phyloP scores from a whole-genome alignment of 2,888 invertebrate species.

The Carabus problematicus region DNA sequence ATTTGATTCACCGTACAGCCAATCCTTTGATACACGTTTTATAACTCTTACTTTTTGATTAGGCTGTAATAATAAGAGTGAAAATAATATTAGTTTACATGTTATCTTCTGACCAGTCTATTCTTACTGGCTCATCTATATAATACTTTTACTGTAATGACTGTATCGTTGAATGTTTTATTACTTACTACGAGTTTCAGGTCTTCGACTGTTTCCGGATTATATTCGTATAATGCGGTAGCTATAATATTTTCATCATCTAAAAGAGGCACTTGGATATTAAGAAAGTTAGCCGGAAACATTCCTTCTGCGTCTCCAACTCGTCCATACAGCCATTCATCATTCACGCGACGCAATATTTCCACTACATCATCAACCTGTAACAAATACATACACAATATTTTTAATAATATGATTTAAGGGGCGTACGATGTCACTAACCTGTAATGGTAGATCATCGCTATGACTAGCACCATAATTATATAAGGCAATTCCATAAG shows the following conservation, averaged over 20 bases:
- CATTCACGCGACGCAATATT: slow-evolving; percentile 73
- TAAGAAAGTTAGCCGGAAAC: slow-evolving; percentile 82
- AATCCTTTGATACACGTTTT: slow-evolving; percentile 75
- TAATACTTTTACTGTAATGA: too few relatives aligned
- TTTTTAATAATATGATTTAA: background rate
- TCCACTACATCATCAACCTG: slow-evolving; percentile 78
- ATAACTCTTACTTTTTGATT: slow-evolving; percentile 67
- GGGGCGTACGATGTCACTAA: slow-evolving; percentile 59
- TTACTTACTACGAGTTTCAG: slow-evolving; percentile 62
- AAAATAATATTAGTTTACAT: background rate
- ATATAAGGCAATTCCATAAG: slow-evolving; percentile 80
- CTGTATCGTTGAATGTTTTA: too few relatives aligned
- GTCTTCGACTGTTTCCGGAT: slow-evolving; percentile 67
- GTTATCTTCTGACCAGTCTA: background rate
- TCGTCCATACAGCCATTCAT: slow-evolving; percentile 82
- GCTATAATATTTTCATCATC: slow-evolving; percentile 59
- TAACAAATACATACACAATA: slow-evolving; percentile 1
- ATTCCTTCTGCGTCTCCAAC: slow-evolving; percentile 73
- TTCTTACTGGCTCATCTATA: too few relatives aligned
- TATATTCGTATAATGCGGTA: slow-evolving; percentile 77
- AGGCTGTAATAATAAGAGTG: slow-evolving; percentile 50
- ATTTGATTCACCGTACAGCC: slow-evolving; percentile 77
- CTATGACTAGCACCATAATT: slow-evolving; percentile 77
- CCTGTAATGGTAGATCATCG: slow-evolving; percentile 82
- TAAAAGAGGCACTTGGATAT: slow-evolving; percentile 74